Conservation (phyloP, 2,797 vertebrate species). For the Pseudochirops cupreus region DNA sequence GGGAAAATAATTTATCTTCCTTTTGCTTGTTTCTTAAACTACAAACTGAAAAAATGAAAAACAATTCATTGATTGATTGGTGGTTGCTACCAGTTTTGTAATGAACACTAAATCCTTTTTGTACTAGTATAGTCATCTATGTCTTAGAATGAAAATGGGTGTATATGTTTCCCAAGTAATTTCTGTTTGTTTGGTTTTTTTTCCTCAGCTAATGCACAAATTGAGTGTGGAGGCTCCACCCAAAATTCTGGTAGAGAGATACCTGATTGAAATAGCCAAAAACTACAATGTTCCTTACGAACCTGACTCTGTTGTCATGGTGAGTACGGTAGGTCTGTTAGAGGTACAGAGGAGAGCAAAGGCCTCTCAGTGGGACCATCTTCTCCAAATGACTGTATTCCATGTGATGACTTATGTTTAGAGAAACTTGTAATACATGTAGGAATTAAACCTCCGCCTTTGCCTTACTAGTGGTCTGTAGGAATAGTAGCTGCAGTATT, state of each 20-base stretch:
- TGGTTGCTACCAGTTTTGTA: not conserved
- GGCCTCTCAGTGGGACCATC: not conserved
- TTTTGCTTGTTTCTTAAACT: not conserved
- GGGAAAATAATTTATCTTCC: not conserved
- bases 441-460: conserved; percentile 39
- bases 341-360: conserved; percentile 74
- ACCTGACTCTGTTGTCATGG: conserved; percentile 96
- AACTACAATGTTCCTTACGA: conserved; percentile 99
- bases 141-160: conserved; percentile 28
- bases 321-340: conserved; percentile 83
- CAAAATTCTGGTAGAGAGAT: conserved; percentile 98
- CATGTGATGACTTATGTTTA: conserved; percentile 22
- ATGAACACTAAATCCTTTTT: not conserved
- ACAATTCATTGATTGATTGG: conserved; percentile 23
- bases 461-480: conserved; percentile 23
- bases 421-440: not conserved
- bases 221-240: conserved; percentile 96
- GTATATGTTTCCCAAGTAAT: conserved; percentile 39
- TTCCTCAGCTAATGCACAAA: conserved; percentile 95
- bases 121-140: not conserved
- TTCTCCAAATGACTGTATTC: not conserved
- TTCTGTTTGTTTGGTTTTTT: conserved; percentile 43
- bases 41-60: conserved; percentile 43
- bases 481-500: not conserved
- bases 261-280: conserved; percentile 99